Evolutionary conservation across 2,888 invertebrate species (phyloP), one percentile per base, ranked within the genome.

Genomic region (Heliconius sara): DNA sequence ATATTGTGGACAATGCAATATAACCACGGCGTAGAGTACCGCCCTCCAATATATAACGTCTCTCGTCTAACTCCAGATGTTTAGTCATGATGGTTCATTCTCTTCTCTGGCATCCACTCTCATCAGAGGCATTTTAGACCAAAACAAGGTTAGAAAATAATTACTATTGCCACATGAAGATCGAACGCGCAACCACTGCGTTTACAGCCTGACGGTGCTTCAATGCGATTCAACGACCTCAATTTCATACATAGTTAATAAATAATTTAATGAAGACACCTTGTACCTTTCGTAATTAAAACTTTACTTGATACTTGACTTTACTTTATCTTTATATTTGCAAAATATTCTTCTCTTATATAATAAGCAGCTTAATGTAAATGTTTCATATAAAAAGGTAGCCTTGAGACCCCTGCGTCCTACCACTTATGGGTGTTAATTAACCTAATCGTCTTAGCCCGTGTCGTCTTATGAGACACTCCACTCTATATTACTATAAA

Each of bases 391-490:
- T 73, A 73, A 73, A 73, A 60, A 39, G 22, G 65, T 52, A 73
- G 22, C 57, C n/a, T 72, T 47, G 30, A 72, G 30, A n/a, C 22
- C 72, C 16, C 16, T 73, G 19, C 60, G 60, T 73, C 34, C 39
- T 73, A 39, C 39, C 60, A 60, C 73, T 73, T 73, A 60, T 39
- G 60, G 57, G 34, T 52, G 72, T 57, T 78, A 78, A 78, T 78
- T 78, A 78, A 66, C 72, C 78, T 66, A 57, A 72, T 34, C 57
- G 30, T n/a, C 72, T 57, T 73, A n/a, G 34, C 57, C 66, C 34
- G 25, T 72, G 72, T 65, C 65, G 65, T 72, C 72, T 73, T 73
- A 73, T 65, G 72, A 73, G 66, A 73, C 57, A 39, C 66, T 73
- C 66, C 52, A 34, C 63, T 47, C 63, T 72, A 25, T 57, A 13